Percentiles rank a stretch among this genome's conserved stretches.
These are phyloP conservation scores for Mayetiola destructor DNA, from an alignment of 2,888 invertebrate species.

Conservation along the genomic window DNA sequence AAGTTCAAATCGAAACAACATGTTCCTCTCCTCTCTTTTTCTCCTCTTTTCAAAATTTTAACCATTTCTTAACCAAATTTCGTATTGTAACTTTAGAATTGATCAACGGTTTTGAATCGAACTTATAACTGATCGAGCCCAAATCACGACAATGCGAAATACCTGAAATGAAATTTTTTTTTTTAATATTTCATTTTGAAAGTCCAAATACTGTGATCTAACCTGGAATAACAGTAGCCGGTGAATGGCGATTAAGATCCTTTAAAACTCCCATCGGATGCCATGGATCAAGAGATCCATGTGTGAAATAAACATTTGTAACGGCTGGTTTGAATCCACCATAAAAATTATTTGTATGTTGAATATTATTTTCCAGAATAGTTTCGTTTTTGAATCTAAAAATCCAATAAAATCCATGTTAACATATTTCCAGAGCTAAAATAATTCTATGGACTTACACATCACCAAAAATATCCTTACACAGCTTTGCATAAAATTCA, in stretches of 20 bases:
- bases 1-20: not conserved
- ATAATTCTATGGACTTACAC: not conserved
- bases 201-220: too few species aligned
- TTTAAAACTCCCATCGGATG: conserved; percentile 37
- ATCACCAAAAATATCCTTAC: conserved; percentile 12
- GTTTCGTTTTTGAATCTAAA: conserved; percentile 8
- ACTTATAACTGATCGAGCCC: conserved; percentile 22
- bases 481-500: conserved; percentile 21
- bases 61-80: conserved; percentile 26
- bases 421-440: not conserved
- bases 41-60: not conserved
- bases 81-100: conserved; percentile 26
- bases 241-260: conserved; percentile 20
- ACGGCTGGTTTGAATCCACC: conserved; percentile 36
- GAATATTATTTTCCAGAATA: conserved; percentile 10
- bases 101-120: conserved; percentile 27
- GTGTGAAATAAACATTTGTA: conserved; percentile 38
- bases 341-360: conserved; percentile 36
- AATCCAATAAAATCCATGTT: not conserved
- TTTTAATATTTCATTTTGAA: too few species aligned
- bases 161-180: not conserved
- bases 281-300: conserved; percentile 44
- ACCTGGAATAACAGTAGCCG: conserved; percentile 23
- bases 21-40: not conserved
- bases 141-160: conserved; percentile 29